Evolutionary conservation across 1,140 invertebrate genomes (phyloP).

Genomic region (Drosophila novamexicana): DNA sequence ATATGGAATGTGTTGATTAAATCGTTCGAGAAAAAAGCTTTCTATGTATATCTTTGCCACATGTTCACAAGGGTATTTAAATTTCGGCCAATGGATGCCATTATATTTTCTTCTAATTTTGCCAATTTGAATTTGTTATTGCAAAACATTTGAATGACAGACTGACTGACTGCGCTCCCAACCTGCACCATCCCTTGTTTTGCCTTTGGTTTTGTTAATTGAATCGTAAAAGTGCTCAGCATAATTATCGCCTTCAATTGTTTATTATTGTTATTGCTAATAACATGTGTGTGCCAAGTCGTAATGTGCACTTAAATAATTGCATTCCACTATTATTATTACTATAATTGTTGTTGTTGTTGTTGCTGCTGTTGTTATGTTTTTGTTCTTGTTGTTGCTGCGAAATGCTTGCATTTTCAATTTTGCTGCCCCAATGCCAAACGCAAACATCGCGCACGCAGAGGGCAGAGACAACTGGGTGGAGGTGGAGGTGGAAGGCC

Average conservation of each 20-base stretch:
- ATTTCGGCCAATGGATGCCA: too few relatives aligned
- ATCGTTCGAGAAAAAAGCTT: too few relatives aligned
- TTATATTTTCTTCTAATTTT: background rate
- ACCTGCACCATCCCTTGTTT: background rate
- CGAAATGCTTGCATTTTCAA: slow-evolving; percentile 55
- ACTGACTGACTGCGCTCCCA: too few relatives aligned
- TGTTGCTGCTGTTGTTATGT: slow-evolving; percentile 26
- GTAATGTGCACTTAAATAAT: slow-evolving; percentile 62
- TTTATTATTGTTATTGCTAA: slow-evolving; percentile 54
- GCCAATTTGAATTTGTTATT: slow-evolving; percentile 40
- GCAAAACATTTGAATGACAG: slow-evolving; percentile 29
- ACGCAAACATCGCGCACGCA: slow-evolving; percentile 13
- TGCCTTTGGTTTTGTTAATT: slow-evolving; percentile 61
- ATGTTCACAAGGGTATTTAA: too few relatives aligned
- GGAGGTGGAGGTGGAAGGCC: slow-evolving; percentile 37
- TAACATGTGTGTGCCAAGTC: slow-evolving; percentile 40
- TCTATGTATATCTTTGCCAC: too few relatives aligned
- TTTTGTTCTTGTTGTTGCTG: slow-evolving; percentile 34
- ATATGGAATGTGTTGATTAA: too few relatives aligned
- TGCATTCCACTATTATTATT: slow-evolving; percentile 46
- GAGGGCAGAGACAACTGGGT: slow-evolving; percentile 13
- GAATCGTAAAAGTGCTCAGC: slow-evolving; percentile 72
- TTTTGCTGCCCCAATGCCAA: slow-evolving; percentile 46
- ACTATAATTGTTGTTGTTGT: slow-evolving; percentile 32
- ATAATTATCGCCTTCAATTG: slow-evolving; percentile 57